Percentiles rank a stretch among this genome's conserved stretches.
Conservation (phyloP, 2,113 vertebrate species). For the Trichechus manatus region DNA sequence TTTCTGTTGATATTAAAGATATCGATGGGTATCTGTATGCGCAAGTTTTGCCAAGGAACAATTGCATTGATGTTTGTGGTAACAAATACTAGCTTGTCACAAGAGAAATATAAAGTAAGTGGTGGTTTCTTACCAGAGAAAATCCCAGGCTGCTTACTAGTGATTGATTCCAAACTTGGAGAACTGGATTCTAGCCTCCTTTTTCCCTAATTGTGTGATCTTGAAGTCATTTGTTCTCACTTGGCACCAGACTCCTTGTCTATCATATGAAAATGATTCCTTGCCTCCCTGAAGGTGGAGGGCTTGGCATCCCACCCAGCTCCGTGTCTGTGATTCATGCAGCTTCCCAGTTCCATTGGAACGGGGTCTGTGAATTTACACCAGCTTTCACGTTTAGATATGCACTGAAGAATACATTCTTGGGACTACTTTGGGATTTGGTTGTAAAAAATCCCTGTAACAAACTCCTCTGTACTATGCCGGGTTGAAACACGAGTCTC, state of each 20-base stretch:
- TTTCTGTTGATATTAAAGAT: background rate
- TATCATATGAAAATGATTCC: background rate
- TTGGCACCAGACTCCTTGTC: background rate
- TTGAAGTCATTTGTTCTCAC: background rate
- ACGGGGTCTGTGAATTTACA: constrained; percentile 28
- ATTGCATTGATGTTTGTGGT: background rate
- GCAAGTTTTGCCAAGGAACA: background rate
- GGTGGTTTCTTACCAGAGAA: background rate
- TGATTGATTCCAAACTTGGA: background rate
- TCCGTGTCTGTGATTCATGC: background rate
- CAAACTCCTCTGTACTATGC: constrained; percentile 59
- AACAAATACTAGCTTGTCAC: background rate
- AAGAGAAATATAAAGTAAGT: background rate
- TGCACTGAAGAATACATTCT: background rate
- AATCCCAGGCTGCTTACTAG: background rate
- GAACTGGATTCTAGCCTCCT: background rate
- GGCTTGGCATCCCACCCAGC: background rate
- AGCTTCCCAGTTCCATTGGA: background rate
- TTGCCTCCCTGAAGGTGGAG: background rate
- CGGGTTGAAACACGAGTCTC: constrained; percentile 70
- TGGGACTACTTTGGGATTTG: constrained; percentile 49
- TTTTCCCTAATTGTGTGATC: background rate
- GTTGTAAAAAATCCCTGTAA: constrained; percentile 30
- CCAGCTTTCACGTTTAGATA: background rate
- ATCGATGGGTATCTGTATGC: background rate